A percentile compares a stretch with the other conserved stretches of the same genome.
phyloP scores from a whole-genome alignment of 2,113 vertebrate species.

The Cyprinodon variegatus region DNA sequence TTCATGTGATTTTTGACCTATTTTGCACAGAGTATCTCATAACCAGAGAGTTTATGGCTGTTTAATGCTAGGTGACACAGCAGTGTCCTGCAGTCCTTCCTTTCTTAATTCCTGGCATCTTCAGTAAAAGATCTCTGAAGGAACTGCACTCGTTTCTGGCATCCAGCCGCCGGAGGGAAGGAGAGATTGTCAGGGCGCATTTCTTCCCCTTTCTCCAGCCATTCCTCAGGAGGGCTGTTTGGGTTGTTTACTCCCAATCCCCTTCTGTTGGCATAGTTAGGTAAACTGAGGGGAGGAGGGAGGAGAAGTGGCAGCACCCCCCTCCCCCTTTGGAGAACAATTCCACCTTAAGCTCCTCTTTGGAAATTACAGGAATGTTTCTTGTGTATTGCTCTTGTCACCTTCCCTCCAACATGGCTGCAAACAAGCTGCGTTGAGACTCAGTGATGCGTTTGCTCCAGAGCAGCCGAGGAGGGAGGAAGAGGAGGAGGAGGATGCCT shows the following conservation, averaged over 20 bases:
- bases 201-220: conserved; percentile 71
- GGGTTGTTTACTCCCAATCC: conserved; percentile 15
- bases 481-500: conserved; percentile 47
- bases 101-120: conserved; percentile 74
- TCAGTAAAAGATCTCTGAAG: conserved; percentile 75
- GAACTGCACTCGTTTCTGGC: conserved; percentile 68
- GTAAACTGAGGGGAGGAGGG: conserved; percentile 41
- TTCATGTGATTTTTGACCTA: conserved; percentile 66
- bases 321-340: conserved; percentile 44
- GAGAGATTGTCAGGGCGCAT: conserved; percentile 79
- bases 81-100: conserved; percentile 71
- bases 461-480: conserved; percentile 31
- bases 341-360: conserved; percentile 73
- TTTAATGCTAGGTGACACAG: conserved; percentile 79
- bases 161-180: conserved; percentile 69
- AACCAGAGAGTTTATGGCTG: conserved; percentile 72
- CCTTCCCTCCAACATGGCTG: conserved; percentile 74
- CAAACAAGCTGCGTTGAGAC: conserved; percentile 62
- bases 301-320: conserved; percentile 44
- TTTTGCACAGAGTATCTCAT: conserved; percentile 77
- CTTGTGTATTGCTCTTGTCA: conserved; percentile 72
- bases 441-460: conserved; percentile 58
- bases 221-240: conserved; percentile 64
- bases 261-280: conserved; percentile 38
- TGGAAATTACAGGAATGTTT: conserved; percentile 73